These are phyloP conservation scores for Esperia sulphurella DNA, from an alignment of 2,888 invertebrate species.

Conservation along the genomic window DNA sequence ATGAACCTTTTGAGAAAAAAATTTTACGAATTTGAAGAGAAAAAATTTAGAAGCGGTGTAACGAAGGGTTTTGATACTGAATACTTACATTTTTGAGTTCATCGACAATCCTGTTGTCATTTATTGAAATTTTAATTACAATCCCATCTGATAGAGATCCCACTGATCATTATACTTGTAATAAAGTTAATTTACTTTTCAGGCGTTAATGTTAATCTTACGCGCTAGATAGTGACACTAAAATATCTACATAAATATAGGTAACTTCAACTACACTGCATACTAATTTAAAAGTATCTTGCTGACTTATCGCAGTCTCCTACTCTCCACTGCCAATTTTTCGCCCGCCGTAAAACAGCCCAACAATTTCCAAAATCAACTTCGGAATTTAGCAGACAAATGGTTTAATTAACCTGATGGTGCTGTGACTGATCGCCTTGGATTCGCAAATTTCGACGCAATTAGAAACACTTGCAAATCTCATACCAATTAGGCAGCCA, in stretches of 20 bases:
- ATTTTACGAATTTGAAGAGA: conserved; percentile 41
- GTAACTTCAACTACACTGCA: no score
- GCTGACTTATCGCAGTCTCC: background rate
- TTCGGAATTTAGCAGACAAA: conserved; percentile 66
- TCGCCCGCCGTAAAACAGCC: conserved; percentile 11
- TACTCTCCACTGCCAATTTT: conserved; percentile 2
- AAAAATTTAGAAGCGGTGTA: conserved; percentile 35
- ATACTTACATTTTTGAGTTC: background rate
- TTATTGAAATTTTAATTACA: no score
- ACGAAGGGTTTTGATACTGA: conserved; percentile 28
- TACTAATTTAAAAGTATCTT: no score
- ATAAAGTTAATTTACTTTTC: no score
- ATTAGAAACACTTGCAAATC: conserved; percentile 78
- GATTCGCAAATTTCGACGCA: conserved; percentile 69
- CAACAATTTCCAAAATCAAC: conserved; percentile 39
- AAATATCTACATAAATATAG: no score
- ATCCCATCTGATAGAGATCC: no score
- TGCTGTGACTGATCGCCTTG: conserved; percentile 70
- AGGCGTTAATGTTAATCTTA: no score
- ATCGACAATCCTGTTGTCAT: no score
- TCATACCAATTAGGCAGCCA: conserved; percentile 77
- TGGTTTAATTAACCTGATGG: conserved; percentile 79
- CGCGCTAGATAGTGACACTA: no score
- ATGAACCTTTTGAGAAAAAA: conserved; percentile 62
- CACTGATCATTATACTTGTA: no score